Base-by-base conservation (phyloP, 2,113 vertebrate species). In the Eolophus roseicapilla region DNA sequence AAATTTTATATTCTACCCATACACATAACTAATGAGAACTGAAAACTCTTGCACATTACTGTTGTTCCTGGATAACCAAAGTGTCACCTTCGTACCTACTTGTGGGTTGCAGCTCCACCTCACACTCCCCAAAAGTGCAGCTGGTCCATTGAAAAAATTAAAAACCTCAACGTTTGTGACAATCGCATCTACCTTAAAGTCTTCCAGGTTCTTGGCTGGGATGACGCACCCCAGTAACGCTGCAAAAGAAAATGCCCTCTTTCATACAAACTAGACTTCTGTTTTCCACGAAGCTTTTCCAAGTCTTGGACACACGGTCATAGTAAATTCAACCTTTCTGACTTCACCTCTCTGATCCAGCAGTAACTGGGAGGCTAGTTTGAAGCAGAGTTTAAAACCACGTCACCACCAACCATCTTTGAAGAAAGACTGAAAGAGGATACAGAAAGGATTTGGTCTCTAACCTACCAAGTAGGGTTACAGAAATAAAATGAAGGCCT, bases 141-240 rank as follows among this genome's bases (percentile, higher is more conserved):
- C 31, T 78, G 41, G 57, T 57, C 76, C 78, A 53, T 65, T 60
- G 31, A 63, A 88, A 90, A 73, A 92, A 85, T 63, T 31, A 9
- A 91, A 95, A 49, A 46, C 49, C 44, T 95, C 80, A 75, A 5
- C 81, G 47, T 94, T 85, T 94, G 86, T 69, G 91, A 96, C 93
- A 92, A 93, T 95, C 86, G 49, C 88, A 64, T 96, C 11, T 41
- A 87, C 88, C 68, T 96, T 92, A 94, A 96, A 81, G 77, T 92
- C 88, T 97, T 95, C 82, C 92, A 96, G 93, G 87, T 87, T 96
- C 93, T 96, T 95, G 91, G 91, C 87, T 82, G 50, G 57, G 53
- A 73, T 55, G 77, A 80, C 23, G 8, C 65, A 87, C 73, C 86
- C 63, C 86, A 89, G 64, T 82, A 90, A 85, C 24, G 2, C 33